phyloP scores from a whole-genome alignment of 2,113 vertebrate species.

The Phoxinus phoxinus region DNA sequence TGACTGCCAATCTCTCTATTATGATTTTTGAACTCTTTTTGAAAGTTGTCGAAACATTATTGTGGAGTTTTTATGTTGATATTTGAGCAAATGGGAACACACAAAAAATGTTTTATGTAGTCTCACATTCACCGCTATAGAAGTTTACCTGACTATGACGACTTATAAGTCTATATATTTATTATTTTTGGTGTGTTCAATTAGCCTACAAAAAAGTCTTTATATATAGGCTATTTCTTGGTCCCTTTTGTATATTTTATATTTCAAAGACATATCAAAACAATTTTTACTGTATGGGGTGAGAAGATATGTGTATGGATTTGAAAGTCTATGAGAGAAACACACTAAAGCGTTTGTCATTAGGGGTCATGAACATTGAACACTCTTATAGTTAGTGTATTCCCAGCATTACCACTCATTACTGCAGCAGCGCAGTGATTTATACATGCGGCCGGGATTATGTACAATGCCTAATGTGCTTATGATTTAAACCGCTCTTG shows the following conservation, averaged over 20 bases:
- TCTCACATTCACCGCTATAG: too few species aligned
- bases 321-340: neutral
- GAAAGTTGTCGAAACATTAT: too few species aligned
- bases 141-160: too few species aligned
- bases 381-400: constrained; percentile 39
- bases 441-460: constrained; percentile 42
- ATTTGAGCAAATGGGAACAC: too few species aligned
- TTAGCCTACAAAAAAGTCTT: too few species aligned
- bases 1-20: too few species aligned
- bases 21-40: too few species aligned
- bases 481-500: constrained; percentile 45
- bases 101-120: too few species aligned
- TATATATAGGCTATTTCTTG: too few species aligned
- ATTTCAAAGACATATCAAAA: neutral
- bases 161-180: too few species aligned
- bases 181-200: too few species aligned
- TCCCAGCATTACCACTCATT: constrained; percentile 42
- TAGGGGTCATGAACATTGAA: constrained; percentile 33
- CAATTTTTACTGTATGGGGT: neutral
- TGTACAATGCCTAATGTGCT: constrained; percentile 47
- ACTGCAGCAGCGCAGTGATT: constrained; percentile 34
- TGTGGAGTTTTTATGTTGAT: too few species aligned
- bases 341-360: constrained; percentile 11
- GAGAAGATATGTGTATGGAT: neutral
- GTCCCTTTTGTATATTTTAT: neutral